Evolutionary conservation across 2,113 vertebrate species (phyloP).

Genomic region (Nothobranchius kuhntae): DNA sequence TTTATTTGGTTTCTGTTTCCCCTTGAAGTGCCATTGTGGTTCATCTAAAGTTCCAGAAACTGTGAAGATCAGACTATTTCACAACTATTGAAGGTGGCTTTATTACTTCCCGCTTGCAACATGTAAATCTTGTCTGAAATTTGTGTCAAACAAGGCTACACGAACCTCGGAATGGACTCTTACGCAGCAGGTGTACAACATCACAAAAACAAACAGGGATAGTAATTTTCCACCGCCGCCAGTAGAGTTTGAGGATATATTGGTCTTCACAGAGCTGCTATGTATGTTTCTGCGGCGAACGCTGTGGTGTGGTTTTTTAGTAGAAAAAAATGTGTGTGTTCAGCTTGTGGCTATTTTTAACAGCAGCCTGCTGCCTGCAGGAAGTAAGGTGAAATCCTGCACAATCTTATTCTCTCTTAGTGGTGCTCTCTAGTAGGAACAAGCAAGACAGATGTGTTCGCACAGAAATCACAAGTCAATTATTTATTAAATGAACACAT

Average conservation of each 20-base stretch:
- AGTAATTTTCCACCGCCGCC: conserved; percentile 32
- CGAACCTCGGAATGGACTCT: conserved; percentile 31
- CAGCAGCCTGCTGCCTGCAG: conserved; percentile 50
- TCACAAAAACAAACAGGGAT: conserved; percentile 44
- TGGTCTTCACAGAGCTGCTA: conserved; percentile 30
- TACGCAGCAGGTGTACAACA: conserved; percentile 48
- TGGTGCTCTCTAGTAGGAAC: conserved; percentile 10
- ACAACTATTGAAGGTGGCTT: conserved; percentile 18
- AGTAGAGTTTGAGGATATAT: conserved; percentile 37
- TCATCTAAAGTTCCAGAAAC: conserved; percentile 18
- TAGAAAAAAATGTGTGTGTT: conserved; percentile 54
- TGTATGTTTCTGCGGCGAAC: conserved; percentile 30
- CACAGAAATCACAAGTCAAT: background rate
- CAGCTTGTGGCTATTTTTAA: conserved; percentile 72
- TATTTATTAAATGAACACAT: too few relatives aligned
- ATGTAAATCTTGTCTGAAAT: conserved; percentile 38
- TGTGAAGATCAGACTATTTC: conserved; percentile 32
- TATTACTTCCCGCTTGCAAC: conserved; percentile 23
- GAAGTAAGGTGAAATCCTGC: conserved; percentile 44
- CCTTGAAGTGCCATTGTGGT: background rate
- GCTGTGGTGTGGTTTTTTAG: conserved; percentile 41
- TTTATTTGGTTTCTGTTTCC: background rate
- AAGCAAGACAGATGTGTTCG: conserved; percentile 3
- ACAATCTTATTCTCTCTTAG: conserved; percentile 27
- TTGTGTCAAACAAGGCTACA: conserved; percentile 34